These are phyloP conservation scores for zebrafish (Danio rerio) DNA, from an alignment of 2,113 vertebrate genomes.

Conservation along the genomic window DNA sequence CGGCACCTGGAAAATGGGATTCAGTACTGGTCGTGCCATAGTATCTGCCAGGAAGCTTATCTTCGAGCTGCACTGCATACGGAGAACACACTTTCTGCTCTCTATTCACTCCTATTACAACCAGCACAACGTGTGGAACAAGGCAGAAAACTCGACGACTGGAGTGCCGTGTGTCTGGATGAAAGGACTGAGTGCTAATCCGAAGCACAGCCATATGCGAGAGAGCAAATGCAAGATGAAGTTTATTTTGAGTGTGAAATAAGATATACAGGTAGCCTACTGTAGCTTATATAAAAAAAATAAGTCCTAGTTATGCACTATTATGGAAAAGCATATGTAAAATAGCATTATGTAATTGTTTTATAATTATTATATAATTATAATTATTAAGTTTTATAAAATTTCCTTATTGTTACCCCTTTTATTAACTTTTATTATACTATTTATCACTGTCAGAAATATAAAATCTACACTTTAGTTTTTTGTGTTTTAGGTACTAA, in stretches of 20 bases:
- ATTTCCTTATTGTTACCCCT: too few relatives aligned
- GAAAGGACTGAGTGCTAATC: background rate
- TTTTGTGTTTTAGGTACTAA: too few relatives aligned
- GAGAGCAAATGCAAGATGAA: background rate
- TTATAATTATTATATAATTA: too few relatives aligned
- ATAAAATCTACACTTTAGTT: too few relatives aligned
- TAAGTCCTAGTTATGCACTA: too few relatives aligned
- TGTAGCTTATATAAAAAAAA: too few relatives aligned
- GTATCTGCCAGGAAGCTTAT: conserved; percentile 68
- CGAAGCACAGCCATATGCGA: background rate
- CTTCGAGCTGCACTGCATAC: conserved; percentile 63
- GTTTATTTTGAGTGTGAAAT: background rate
- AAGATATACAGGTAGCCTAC: background rate
- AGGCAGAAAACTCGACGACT: background rate
- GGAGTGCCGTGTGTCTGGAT: background rate
- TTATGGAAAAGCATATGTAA: too few relatives aligned
- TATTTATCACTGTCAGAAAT: too few relatives aligned
- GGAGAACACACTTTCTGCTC: conserved; percentile 35
- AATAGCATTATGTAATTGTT: too few relatives aligned
- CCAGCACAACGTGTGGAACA: conserved; percentile 21
- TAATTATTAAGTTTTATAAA: too few relatives aligned
- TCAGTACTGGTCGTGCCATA: conserved; percentile 58
- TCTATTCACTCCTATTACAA: background rate
- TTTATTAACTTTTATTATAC: too few relatives aligned
- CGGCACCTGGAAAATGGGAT: conserved; percentile 65